Evolutionary conservation across 2,797 vertebrate genomes (phyloP).

Genomic region (Amazona finschi): DNA sequence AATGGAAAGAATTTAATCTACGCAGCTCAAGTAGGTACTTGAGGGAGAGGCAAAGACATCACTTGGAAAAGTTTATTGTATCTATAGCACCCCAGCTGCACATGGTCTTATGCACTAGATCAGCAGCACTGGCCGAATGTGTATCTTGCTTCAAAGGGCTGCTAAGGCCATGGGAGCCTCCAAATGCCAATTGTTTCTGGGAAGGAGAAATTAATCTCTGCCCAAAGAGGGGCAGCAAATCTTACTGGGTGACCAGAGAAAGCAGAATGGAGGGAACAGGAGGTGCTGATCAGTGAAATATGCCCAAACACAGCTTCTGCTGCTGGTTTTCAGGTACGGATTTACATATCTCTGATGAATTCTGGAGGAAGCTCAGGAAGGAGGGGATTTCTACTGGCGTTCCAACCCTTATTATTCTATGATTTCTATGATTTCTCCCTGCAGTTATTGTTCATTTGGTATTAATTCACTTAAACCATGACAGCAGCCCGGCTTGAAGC

Average conservation of each 20-base stretch:
- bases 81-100: not conserved
- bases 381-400: not conserved
- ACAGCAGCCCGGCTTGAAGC: not conserved
- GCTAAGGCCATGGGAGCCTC: rapidly evolving
- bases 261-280: not conserved
- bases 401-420: no score
- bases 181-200: rapidly evolving
- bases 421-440: not conserved
- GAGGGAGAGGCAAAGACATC: not conserved
- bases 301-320: not conserved
- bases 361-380: not conserved
- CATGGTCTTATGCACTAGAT: not conserved
- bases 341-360: not conserved
- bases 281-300: not conserved
- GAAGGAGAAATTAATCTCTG: not conserved
- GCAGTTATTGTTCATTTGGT: not conserved
- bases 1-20: not conserved
- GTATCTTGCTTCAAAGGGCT: not conserved
- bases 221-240: not conserved
- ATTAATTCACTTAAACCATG: not conserved
- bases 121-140: not conserved
- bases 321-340: not conserved
- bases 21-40: not conserved
- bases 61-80: not conserved
- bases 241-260: not conserved